Base-by-base conservation (phyloP, 2,888 invertebrate genomes). In the Epinotia ramella region DNA sequence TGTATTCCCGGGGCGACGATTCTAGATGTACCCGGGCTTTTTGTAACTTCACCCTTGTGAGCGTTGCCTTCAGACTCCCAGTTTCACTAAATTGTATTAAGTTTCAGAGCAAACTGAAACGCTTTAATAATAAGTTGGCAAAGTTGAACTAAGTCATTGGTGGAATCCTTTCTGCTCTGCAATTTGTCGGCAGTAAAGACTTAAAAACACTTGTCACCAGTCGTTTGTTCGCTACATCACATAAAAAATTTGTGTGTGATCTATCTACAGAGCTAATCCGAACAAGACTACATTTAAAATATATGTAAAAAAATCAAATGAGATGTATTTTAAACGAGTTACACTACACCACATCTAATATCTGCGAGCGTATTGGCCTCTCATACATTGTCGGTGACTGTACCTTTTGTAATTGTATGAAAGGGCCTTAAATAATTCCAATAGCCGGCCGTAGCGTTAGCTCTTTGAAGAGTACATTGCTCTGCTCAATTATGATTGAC, bases 401-500 rank as follows among this genome's bases (percentile, higher is more conserved):
- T 33, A 46, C 46, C 62, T 46, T 67, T 72, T 72, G 46, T 72
- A 33, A 53, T 28, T 66, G 65, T 76, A 67, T 72, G 33, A 76
- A 76, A 72, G 67, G 63, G 56, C 53, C 44, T 72, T 62, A 56
- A 63, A 72, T 66, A 65, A 71, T 67, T 71, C n/a, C 71, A 56
- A 72, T 76, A 62, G 76, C 56, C 57, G 66, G 71, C 44, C 62
- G 33, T 53, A 16, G 66, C 66, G 60, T 66, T 62, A 71, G 66
- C 44, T 76, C 75, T 76, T 71, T 76, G 75, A 71, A 62, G 75
- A 76, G 66, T 71, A 57, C 73, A 46, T 69, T 49, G 59, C 66
- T 60, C 66, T 49, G 86, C 84, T 87, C 87, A 89, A 90, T 89
- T 90, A 88, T 84, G 81, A 81, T 81, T 88, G 88, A 88, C 89